Conservation (phyloP, 2,113 vertebrate genomes). For the Ctenomys sociabilis region DNA sequence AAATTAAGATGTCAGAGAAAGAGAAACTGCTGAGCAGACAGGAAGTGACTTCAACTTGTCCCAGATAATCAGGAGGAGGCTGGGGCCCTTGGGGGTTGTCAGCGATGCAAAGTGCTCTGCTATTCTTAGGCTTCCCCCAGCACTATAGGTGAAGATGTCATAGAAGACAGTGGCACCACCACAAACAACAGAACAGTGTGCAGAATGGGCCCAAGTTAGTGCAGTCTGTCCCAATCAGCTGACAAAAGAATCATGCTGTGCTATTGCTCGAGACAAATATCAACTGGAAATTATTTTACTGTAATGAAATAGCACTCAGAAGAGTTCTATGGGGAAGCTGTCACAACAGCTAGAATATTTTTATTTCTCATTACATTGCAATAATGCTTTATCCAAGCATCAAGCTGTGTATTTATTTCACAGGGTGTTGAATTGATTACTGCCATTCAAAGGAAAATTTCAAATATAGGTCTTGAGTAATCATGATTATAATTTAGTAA, state of each 20-base stretch:
- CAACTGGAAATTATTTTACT: not conserved
- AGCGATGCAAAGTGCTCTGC: not conserved
- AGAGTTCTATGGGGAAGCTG: not conserved
- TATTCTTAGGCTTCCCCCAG: not conserved
- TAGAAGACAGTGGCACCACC: not conserved
- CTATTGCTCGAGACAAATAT: not conserved
- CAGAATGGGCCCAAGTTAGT: not conserved
- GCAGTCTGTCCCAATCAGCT: not conserved
- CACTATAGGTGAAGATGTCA: not conserved
- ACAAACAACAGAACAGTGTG: not conserved
- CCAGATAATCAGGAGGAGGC: not conserved
- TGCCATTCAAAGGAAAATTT: not conserved
- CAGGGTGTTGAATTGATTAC: not conserved
- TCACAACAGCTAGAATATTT: not conserved
- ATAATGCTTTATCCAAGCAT: not conserved
- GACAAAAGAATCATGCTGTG: not conserved
- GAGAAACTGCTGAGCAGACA: slow-evolving; percentile 4
- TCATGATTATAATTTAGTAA: not conserved
- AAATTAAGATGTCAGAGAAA: slow-evolving; percentile 62
- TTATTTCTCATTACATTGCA: not conserved
- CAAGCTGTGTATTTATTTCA: not conserved
- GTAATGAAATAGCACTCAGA: not conserved
- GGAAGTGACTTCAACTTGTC: slow-evolving; percentile 26
- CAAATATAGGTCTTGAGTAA: not conserved
- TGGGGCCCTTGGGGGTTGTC: not conserved